Evolutionary conservation across 2,113 vertebrate species (phyloP).

Genomic region (Probosciger aterrimus): DNA sequence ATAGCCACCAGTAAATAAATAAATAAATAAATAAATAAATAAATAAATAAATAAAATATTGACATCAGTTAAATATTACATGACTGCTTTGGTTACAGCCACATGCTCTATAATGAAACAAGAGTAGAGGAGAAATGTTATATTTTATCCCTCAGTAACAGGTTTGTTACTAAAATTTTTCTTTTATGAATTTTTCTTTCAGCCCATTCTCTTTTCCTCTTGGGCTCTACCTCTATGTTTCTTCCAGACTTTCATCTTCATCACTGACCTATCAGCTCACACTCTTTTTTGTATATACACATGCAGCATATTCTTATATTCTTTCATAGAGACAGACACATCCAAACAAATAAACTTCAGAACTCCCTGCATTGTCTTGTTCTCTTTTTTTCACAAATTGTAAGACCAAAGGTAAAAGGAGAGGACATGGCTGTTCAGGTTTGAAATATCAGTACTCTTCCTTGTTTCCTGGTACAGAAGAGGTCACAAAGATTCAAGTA

Average conservation of each 20-base stretch:
- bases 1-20: not conserved
- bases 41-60: not conserved
- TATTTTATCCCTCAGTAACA: not conserved
- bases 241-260: not conserved
- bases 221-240: not conserved
- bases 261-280: not conserved
- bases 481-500: not conserved
- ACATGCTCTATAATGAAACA: not conserved
- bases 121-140: not conserved
- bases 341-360: not conserved
- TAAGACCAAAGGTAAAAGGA: not conserved
- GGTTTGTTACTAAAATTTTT: not conserved
- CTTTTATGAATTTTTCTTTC: not conserved
- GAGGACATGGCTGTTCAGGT: not conserved
- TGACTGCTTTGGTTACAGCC: not conserved
- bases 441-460: not conserved
- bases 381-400: not conserved
- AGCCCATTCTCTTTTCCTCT: not conserved
- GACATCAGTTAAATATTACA: not conserved
- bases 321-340: not conserved
- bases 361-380: not conserved
- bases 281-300: not conserved
- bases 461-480: not conserved
- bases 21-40: not conserved
- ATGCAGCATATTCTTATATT: not conserved